These are phyloP conservation scores for Pseudomyrmex gracilis DNA, from an alignment of 1,140 invertebrate genomes.

Conservation along the genomic window DNA sequence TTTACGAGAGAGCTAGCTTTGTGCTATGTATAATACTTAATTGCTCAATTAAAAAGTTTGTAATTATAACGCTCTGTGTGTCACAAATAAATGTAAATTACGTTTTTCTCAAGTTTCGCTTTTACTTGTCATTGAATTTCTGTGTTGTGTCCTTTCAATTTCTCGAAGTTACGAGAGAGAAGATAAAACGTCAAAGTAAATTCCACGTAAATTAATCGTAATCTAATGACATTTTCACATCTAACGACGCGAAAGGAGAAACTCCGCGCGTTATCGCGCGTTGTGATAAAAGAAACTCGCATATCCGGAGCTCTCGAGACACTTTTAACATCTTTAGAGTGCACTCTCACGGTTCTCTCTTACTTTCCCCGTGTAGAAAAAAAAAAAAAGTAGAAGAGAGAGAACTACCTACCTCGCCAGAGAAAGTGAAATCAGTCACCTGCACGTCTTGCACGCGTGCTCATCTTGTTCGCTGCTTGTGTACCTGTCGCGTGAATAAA, in stretches of 20 bases:
- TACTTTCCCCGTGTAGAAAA: conserved; percentile 69
- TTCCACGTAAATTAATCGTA: neutral
- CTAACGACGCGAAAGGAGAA: conserved; percentile 43
- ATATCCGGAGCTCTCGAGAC: conserved; percentile 50
- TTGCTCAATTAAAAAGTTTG: no score
- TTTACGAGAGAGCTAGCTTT: neutral
- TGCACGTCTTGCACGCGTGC: conserved; percentile 67
- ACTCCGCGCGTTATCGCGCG: conserved; percentile 35
- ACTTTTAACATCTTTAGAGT: conserved; percentile 61
- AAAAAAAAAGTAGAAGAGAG: conserved; percentile 48
- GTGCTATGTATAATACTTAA: no score
- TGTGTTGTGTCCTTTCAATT: neutral
- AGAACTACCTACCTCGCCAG: conserved; percentile 63
- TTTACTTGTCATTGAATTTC: no score
- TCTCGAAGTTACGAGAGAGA: neutral
- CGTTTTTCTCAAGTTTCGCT: no score
- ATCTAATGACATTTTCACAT: neutral
- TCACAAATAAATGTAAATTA: no score
- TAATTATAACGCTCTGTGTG: no score
- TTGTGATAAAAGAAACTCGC: conserved; percentile 47
- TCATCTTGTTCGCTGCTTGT: conserved; percentile 64
- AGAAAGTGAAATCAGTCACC: conserved; percentile 75
- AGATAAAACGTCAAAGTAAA: neutral
- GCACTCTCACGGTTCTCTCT: conserved; percentile 66
- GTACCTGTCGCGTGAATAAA: conserved; percentile 69